Base-by-base conservation (phyloP, 2,113 vertebrate species). In the Nanorana parkeri region DNA sequence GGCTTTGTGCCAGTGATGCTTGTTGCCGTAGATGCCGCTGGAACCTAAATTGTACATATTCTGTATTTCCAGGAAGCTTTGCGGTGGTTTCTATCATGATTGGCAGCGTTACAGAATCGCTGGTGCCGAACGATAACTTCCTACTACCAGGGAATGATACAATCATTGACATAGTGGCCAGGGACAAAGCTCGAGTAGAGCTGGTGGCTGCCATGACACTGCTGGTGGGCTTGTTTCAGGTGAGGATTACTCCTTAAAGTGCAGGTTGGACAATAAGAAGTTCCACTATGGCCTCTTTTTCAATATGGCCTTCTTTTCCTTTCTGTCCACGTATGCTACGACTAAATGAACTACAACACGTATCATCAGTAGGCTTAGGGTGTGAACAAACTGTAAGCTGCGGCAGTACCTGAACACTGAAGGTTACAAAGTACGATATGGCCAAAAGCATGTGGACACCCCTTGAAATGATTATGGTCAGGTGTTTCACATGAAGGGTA, bases 21-120 rank as follows among this genome's bases (percentile, higher is more conserved):
- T 6, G 3, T 6, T 36, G 32, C 32, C 6, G 6, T 36, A 36
- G 3, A 36, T 36, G 32, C 32, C 3, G 6, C 3, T 6, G 13
- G 13, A 47, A 47, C 41, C 3, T 56, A 2, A 21, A 61, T 23
- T 68, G 1, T 84, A 20, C 24, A 51, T 19, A 15, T 77, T 24
- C 19, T 75, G 20, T 58, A 17, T 41, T 61, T 78, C 23, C 85
- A 99, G 98, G 98, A n/a, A 96, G 96, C 2, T 99, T 96, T 19
- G 97, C 98, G 0, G 90, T 99, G 66, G 94, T 98, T 89, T 99
- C 97, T 0, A 95, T 99, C 84, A 99, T 99, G 98, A 93, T 99
- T 0, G 98, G 98, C 32, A 95, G 95, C 1, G 88, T 98, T 86
- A 95, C 91, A 0, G 96, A 98, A 2, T 94, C 96, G 5, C 17